Evolutionary conservation across 2,113 vertebrate genomes (phyloP).

Genomic region (Alectura lathami): DNA sequence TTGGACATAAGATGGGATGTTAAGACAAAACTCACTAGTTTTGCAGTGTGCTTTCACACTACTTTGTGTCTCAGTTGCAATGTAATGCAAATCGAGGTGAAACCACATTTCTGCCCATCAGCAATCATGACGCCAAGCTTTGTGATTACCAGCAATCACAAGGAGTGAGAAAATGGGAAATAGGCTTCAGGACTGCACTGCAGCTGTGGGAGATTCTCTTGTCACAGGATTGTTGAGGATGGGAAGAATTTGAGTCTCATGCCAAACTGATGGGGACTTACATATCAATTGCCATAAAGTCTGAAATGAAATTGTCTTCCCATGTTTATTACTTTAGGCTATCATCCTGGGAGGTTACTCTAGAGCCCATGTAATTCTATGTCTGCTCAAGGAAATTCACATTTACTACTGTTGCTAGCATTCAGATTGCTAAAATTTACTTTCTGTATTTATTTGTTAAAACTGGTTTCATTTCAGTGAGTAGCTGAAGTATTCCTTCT

Average conservation of each 20-base stretch:
- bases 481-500: neutral
- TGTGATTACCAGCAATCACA: neutral
- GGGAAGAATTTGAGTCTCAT: neutral
- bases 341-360: neutral
- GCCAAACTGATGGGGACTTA: neutral
- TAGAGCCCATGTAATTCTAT: neutral
- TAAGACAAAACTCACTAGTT: neutral
- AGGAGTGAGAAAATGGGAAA: neutral
- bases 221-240: neutral
- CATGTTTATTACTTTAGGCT: neutral
- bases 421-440: neutral
- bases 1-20: neutral
- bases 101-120: neutral
- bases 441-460: neutral
- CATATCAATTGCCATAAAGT: neutral
- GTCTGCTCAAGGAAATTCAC: neutral
- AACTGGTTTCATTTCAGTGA: neutral
- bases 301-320: neutral
- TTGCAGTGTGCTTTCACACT: neutral
- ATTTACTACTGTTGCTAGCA: neutral
- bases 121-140: neutral
- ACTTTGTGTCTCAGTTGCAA: neutral
- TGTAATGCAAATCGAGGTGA: neutral
- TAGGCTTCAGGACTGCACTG: neutral
- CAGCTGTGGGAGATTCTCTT: neutral